Evolutionary conservation across 2,797 vertebrate species (phyloP), one percentile per base, ranked within the genome.

Genomic region (Falco columbarius): DNA sequence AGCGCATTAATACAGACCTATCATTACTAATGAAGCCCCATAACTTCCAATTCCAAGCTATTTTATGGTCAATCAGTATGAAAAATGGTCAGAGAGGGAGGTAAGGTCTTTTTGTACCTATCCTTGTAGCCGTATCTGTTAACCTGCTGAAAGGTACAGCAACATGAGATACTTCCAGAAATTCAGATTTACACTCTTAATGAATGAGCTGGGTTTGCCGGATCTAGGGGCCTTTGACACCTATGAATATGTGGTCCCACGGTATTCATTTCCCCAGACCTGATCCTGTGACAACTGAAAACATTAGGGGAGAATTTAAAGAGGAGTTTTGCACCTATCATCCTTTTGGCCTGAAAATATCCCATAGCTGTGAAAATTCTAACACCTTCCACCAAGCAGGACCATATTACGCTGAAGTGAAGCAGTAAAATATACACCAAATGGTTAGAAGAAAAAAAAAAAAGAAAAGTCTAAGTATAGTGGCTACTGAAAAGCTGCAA

Each of bases 21-120:
- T 34, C 26, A 42, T n/a, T 17, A 51, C 51, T 89, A 68, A 86
- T 58, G 55, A 38, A 84, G 52, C 16, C 51, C 20, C 63, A 2
- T 66, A 55, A 70, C 52, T 84, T 89, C 32, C 22, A 86, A 36
- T 90, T 86, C 70, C 71, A 62, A 80, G 47, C 32, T 80, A 56
- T 52, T 89, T 96, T 89, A 70, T 71, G 81, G 74, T 84, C 77
- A 76, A 42, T 87, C 68, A 52, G 55, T n/a, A 67, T 80, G 73
- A 90, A 89, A 84, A 92, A 93, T 46, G 23, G 14, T 38, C n/a
- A 29, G 61, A 54, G 52, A 71, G 81, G 67, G 75, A 91, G 32
- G 74, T 14, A 19, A 77, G 24, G 20, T 86, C 68, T 90, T 63
- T 74, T 58, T 58, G 40, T 71, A 67, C 8, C 4, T 72, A 66